phyloP scores from a whole-genome alignment of 35 echinoderm and acorn worm species.

The Holothuria glaberrima region DNA sequence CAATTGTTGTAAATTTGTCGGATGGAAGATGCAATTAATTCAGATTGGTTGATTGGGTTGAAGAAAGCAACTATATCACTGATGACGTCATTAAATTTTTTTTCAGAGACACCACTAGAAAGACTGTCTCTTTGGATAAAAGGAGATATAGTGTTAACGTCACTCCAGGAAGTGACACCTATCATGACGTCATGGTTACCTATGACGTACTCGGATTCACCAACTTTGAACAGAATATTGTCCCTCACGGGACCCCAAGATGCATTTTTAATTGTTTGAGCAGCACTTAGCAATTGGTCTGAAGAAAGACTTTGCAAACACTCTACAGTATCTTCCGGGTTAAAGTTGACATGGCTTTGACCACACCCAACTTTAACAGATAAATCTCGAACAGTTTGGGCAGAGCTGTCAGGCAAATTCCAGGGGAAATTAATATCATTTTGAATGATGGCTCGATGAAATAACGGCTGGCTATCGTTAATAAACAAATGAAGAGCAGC shows the following conservation, averaged over 20 bases:
- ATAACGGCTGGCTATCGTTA: background rate
- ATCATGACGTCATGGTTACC: background rate
- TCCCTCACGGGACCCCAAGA: constrained; percentile 4
- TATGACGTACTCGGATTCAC: background rate
- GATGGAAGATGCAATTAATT: background rate
- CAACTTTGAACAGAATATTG: background rate
- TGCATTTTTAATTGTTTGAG: background rate
- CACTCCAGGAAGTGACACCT: background rate
- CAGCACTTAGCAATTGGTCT: background rate
- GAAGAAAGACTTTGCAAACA: constrained; percentile 3
- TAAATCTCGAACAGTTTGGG: background rate
- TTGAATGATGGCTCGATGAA: constrained; percentile 7
- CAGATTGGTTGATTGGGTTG: background rate
- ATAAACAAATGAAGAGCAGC: background rate
- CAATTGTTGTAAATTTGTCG: constrained; percentile 24
- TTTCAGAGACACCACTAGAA: background rate
- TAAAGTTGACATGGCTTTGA: background rate
- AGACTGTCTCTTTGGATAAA: background rate
- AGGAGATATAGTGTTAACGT: background rate
- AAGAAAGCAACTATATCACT: background rate
- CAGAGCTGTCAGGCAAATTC: background rate
- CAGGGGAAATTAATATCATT: constrained; percentile 8
- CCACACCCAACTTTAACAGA: background rate
- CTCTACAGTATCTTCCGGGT: background rate
- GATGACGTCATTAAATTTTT: background rate